These are phyloP conservation scores for Piscicola geometra DNA, from an alignment of 2,888 invertebrate genomes.

Conservation along the genomic window DNA sequence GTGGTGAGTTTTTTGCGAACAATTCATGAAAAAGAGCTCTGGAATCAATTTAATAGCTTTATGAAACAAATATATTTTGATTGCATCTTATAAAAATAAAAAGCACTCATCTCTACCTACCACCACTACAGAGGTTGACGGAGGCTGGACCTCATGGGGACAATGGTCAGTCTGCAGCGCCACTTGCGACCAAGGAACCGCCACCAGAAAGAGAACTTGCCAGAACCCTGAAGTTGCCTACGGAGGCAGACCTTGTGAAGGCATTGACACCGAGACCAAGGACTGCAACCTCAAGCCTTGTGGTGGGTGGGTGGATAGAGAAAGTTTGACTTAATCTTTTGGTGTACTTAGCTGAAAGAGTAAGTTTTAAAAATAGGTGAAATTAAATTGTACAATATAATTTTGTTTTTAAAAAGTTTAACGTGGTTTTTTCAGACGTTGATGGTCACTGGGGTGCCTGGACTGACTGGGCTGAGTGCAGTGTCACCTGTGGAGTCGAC, in stretches of 20 bases:
- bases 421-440: slow-evolving; percentile 25
- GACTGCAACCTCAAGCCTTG: slow-evolving; percentile 35
- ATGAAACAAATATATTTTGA: too few relatives aligned
- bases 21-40: too few relatives aligned
- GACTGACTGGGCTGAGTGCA: slow-evolving; percentile 41
- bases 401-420: too few relatives aligned
- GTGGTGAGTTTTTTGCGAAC: slow-evolving; percentile 42
- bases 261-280: slow-evolving; percentile 28
- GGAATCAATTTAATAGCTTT: too few relatives aligned
- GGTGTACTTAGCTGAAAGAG: background rate
- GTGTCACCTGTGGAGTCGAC: slow-evolving; percentile 41
- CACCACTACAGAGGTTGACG: slow-evolving; percentile 40
- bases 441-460: slow-evolving; percentile 42
- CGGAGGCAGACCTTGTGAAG: slow-evolving; percentile 38
- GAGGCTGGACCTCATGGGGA: slow-evolving; percentile 41
- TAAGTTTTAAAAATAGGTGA: background rate
- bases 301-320: slow-evolving; percentile 13
- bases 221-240: slow-evolving; percentile 28
- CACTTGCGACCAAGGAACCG: slow-evolving; percentile 38
- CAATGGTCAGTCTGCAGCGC: slow-evolving; percentile 41
- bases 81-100: too few relatives aligned
- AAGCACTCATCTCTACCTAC: too few relatives aligned
- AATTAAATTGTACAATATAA: too few relatives aligned
- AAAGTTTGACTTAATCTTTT: background rate
- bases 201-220: slow-evolving; percentile 36